Evolutionary conservation across 2,888 invertebrate genomes (phyloP), one percentile per base, ranked within the genome.

Genomic region (Odontomyia ornata): DNA sequence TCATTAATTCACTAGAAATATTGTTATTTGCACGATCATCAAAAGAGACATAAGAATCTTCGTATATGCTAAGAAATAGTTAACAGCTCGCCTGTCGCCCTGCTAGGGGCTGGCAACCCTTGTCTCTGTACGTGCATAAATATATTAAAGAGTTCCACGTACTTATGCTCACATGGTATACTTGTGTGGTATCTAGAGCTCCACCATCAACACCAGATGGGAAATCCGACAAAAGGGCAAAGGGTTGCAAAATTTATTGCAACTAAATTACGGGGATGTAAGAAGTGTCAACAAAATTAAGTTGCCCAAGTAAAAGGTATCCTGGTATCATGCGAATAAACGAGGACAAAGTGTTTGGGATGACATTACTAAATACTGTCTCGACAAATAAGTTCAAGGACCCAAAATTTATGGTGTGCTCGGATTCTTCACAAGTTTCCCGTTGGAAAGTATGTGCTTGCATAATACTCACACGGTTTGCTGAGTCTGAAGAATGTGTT

Each of bases 251-350:
- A 77, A 78, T 78, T 78, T 78, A 78, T 78, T 52, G 77, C 69
- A 77, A 75, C 75, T 78, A 78, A 78, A 78, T 78, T 77, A 78
- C 77, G 69, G 60, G 75, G 73, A 77, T 77, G 65, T 77, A 62
- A 77, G 77, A 78, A 76, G 76, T 76, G 78, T 78, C 78, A 78
- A 78, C 76, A 73, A 76, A 78, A 78, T 78, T 78, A 78, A 78
- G 64, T 64, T 73, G 43, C 73, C 60, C 73, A 23, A 60, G 57
- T 73, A 30, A 52, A 73, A 73, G 57, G 60, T 73, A 73, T 57
- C 46, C 25, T 30, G 3, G 64, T 23, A 9, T 25, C 43, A 13
- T 43, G 23, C 43, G 43, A 47, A 69, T 46, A 46, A 69, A 47
- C 69, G 47, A 46, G 69, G 25, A 46, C 69, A 13, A 69, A 69